These are phyloP conservation scores for Lapara coniferarum DNA, from an alignment of 2,888 invertebrate species.

Conservation along the genomic window DNA sequence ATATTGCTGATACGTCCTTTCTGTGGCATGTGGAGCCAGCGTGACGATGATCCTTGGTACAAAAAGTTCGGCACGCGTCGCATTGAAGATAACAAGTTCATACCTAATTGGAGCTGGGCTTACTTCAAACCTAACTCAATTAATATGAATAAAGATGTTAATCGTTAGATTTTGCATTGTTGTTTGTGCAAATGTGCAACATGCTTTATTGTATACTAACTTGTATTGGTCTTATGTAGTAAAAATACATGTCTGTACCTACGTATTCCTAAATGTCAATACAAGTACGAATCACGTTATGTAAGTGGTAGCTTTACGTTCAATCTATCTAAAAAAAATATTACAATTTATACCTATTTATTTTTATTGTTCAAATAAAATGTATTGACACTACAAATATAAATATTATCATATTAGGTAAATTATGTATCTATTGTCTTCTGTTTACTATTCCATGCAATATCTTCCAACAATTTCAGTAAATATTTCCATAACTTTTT, in stretches of 20 bases:
- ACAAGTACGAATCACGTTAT: background rate
- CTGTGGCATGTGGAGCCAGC: constrained; percentile 72
- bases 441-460: constrained; percentile 43
- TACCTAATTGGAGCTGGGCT: constrained; percentile 56
- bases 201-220: no score
- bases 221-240: no score
- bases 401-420: background rate
- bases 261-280: no score
- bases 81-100: constrained; percentile 65
- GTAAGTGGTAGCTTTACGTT: background rate
- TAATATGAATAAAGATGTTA: background rate
- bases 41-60: constrained; percentile 74
- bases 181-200: background rate
- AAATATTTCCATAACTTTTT: constrained; percentile 79
- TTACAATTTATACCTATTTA: no score
- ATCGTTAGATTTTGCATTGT: background rate
- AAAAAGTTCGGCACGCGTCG: constrained; percentile 64
- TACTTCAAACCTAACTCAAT: constrained; percentile 25
- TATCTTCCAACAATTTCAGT: constrained; percentile 82
- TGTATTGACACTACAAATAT: background rate
- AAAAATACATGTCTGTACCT: no score
- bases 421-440: background rate
- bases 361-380: background rate
- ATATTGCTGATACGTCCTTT: constrained; percentile 79
- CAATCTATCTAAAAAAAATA: no score